Evolutionary conservation across 37 sponge, comb jelly and placozoan genomes (phyloP).

Genomic region (Aplysina aerophoba): DNA sequence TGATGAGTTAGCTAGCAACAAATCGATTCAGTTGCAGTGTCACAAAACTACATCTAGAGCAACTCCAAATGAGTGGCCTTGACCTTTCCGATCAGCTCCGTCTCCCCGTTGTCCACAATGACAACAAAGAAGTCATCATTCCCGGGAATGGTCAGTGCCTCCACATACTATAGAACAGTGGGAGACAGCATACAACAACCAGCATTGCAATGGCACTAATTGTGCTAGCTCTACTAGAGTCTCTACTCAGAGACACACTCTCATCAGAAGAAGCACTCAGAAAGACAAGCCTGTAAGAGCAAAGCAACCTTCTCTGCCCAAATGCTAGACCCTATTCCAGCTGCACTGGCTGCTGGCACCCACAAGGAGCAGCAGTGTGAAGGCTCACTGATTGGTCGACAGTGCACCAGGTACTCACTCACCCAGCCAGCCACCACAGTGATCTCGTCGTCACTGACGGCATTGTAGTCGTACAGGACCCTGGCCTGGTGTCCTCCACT

Average conservation of each 20-base stretch:
- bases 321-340: no score
- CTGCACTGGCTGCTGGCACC: no score
- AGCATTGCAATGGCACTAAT: neutral
- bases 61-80: slow-evolving; percentile 63
- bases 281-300: neutral
- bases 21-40: neutral
- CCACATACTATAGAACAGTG: slow-evolving; percentile 46
- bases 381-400: no score
- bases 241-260: no score
- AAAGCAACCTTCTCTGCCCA: no score
- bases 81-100: slow-evolving; percentile 54
- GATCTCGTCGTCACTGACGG: slow-evolving; percentile 49
- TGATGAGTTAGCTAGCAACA: no score
- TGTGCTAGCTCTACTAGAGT: neutral
- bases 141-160: slow-evolving; percentile 47
- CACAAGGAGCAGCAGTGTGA: no score
- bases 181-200: neutral
- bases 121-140: slow-evolving; percentile 66
- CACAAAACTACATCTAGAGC: slow-evolving; percentile 19
- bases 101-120: slow-evolving; percentile 19
- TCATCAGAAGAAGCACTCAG: neutral
- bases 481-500: slow-evolving; percentile 51
- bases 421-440: slow-evolving; percentile 61
- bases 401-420: no score
- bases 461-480: slow-evolving; percentile 78